Evolutionary conservation across 2,888 invertebrate genomes (phyloP), one percentile per base, ranked within the genome.

Genomic region (Neelides folsomi): DNA sequence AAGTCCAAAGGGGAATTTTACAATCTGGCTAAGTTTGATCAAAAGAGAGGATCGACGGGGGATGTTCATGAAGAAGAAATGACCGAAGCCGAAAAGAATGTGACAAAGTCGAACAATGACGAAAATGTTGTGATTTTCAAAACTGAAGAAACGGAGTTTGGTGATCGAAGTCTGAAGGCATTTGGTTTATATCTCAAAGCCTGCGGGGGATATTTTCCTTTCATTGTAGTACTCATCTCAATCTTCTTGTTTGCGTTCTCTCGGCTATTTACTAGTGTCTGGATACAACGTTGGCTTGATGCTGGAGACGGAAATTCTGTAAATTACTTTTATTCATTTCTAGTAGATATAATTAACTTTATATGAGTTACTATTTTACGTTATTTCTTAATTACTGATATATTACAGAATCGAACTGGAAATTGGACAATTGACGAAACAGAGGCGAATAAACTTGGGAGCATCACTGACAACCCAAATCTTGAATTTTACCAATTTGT

Each of bases 241-340:
- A 70, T 73, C 52, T 47, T 69, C 6, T n/a, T 71, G n/a, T 72
- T 73, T 55, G 71, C 73, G 15, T 66, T 67, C 9, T 61, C 70
- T 7, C 53, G 65, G n/a, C 41, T 66, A 15, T 67, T 66, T 49
- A 63, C 65, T 37, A 57, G 57, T 20, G 49, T 67, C 9, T 68
- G 67, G 66, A 59, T 67, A 1, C 65, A 66, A 49, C 12, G 49
- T 7, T 68, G 68, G 67, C 53, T 68, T 3, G 67, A 67, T 60
- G 55, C 61, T 13, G 67, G 66, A 7, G 65, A 65, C 54, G 64
- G 63, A 18, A 47, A 27, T 38, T 44, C 48, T 20, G 63, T 63
- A 55, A 48, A 55, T 55, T 10, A 20, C 6, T 18, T 49, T 34
- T 20, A 27, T 7, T 27, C 27, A 27, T 27, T 27, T 27, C n/a